Evolutionary conservation across 2,888 invertebrate species (phyloP), one percentile per base, ranked within the genome.

Genomic region (Muscina levida): DNA sequence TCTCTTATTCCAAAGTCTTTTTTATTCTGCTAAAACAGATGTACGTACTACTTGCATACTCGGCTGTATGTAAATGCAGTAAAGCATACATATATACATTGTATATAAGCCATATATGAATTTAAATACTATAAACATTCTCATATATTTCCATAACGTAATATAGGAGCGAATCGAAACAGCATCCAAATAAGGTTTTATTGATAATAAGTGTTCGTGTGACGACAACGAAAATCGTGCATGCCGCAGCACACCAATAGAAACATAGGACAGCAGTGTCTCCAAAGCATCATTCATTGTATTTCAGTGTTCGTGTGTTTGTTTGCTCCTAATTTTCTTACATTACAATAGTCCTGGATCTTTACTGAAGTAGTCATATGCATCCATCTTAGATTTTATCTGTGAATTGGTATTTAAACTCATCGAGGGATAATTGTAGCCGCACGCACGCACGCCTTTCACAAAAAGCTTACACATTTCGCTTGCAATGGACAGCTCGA

Each of bases 401-500:
- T 46, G 46, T 48, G 48, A 48, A n/a, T 48, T 53, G 53, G 24
- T 51, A 17, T 51, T 22, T 22, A 22, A 31, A 31, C n/a, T n/a
- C n/a, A n/a, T n/a, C n/a, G n/a, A n/a, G n/a, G n/a, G n/a, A n/a
- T n/a, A n/a, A n/a, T n/a, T n/a, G n/a, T n/a, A n/a, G n/a, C n/a
- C n/a, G n/a, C n/a, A n/a, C n/a, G n/a, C n/a, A n/a, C n/a, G n/a
- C n/a, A n/a, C n/a, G n/a, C n/a, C n/a, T n/a, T n/a, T n/a, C n/a
- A n/a, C 3, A n/a, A 44, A 44, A 2, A 44, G 44, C 44, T 2
- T n/a, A 2, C 44, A 2, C 44, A 37, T 37, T 13, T 31, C 24
- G 8, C 19, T 59, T 80, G 85, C 82, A 82, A 91, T 91, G 91
- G 91, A 91, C 84, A 89, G 87, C 83, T 86, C 89, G 84, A 89